Evolutionary conservation across 2,797 vertebrate genomes (phyloP), one percentile per base, ranked within the genome.

Genomic region (Typhlichthys eigenmanni): DNA sequence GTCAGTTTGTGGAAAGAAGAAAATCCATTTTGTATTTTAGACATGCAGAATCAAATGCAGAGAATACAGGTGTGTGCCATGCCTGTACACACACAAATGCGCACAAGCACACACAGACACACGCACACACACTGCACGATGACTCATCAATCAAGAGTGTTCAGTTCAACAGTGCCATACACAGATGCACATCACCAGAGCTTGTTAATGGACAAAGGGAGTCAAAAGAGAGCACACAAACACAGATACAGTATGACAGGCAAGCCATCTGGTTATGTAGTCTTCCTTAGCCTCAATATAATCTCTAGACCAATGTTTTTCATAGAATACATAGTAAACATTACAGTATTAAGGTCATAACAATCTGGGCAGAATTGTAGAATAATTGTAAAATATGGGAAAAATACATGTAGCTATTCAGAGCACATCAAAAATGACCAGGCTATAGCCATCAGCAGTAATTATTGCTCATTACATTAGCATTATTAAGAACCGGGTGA

Each of bases 81-180:
- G 14, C 52, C 55, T 53, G 4, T 19, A 24, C 24, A 46, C 51
- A 69, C 53, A 14, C 68, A 60, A 45, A 47, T 14, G 13, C 48
- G 43, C 38, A 49, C 14, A 63, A 48, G 54, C 57, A 64, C 53
- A 59, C 50, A 52, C 10, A 62, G 47, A 62, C 58, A 50, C 45
- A 43, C 32, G 51, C 54, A 13, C 4, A 32, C 64, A 50, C 38
- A 5, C 61, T 74, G 68, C 57, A 19, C 8, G 34, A 46, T 84
- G 79, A 84, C 60, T 85, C 80, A 84, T 84, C 75, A 70, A 63
- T 78, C 68, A 66, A 75, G 58, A 38, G 68, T 45, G 66, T 68
- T 84, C 67, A 60, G 66, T 70, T 66, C 55, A 83, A 74, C 64
- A 65, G 55, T 65, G 10, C 71, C 66, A 65, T 57, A 49, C 55